Percentiles rank a stretch among this genome's conserved stretches.
Conservation (phyloP, 2,113 vertebrate species). For the Gymnarchus niloticus region DNA sequence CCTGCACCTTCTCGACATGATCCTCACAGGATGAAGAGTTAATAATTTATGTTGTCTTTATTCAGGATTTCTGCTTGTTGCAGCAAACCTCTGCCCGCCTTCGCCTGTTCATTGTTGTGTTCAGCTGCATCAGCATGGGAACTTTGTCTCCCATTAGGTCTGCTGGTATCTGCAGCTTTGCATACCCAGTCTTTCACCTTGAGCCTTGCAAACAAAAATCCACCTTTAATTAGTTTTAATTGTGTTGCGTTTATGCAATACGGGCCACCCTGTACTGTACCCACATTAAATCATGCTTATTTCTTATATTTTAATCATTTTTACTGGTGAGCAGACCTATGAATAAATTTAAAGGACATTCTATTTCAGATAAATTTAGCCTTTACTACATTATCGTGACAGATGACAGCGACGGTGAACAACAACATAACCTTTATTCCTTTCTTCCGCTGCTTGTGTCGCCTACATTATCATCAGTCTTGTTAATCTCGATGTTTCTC, state of each 20-base stretch:
- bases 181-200: slow-evolving; percentile 1
- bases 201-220: slow-evolving; percentile 32
- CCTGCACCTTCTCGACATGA: not conserved
- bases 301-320: slow-evolving; percentile 28
- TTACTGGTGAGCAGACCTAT: slow-evolving; percentile 19
- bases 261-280: slow-evolving; percentile 28
- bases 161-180: not conserved
- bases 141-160: not conserved
- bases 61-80: slow-evolving; percentile 26
- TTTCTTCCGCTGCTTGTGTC: not conserved
- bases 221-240: slow-evolving; percentile 24
- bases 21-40: slow-evolving; percentile 15
- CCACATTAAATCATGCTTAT: slow-evolving; percentile 32
- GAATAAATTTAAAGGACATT: slow-evolving; percentile 27
- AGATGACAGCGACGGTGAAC: not conserved
- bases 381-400: slow-evolving; percentile 15
- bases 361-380: slow-evolving; percentile 12
- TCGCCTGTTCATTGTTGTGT: slow-evolving; percentile 7
- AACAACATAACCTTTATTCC: not conserved
- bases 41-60: slow-evolving; percentile 28
- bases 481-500: not conserved
- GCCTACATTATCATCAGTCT: not conserved
- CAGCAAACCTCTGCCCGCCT: not conserved
- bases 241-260: slow-evolving; percentile 26
- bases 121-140: slow-evolving; percentile 20